These are phyloP conservation scores for Mastigias papua DNA, from an alignment of 30 jellyfish, hydroid and myxozoan genomes.

Conservation along the genomic window DNA sequence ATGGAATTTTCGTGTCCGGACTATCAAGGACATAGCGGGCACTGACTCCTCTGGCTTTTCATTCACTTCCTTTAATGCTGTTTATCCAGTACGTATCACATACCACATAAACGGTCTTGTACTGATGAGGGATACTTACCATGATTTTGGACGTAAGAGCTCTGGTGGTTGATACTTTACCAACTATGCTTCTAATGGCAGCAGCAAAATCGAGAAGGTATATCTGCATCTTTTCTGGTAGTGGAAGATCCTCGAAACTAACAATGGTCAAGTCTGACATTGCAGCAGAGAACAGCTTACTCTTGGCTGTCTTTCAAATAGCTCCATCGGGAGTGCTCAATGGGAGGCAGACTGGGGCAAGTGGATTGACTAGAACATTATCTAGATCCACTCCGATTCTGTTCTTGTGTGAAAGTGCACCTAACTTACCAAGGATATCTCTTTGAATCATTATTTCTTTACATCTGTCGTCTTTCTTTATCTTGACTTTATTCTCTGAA, in stretches of 20 bases:
- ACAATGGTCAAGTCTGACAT: too few species aligned
- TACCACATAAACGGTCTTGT: neutral
- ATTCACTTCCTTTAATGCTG: too few species aligned
- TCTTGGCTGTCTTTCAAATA: conserved; percentile 46
- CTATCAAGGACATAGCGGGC: too few species aligned
- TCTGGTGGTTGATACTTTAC: too few species aligned
- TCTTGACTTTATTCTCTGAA: neutral
- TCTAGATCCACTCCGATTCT: conserved; percentile 24
- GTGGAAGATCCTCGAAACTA: too few species aligned
- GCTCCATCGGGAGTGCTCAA: conserved; percentile 36
- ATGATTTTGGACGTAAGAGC: too few species aligned
- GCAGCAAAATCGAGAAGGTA: too few species aligned
- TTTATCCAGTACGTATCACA: too few species aligned
- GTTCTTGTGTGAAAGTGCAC: neutral
- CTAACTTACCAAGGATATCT: conserved; percentile 9
- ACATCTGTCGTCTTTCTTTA: neutral
- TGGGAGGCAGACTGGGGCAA: conserved; percentile 50
- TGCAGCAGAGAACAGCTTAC: conserved; percentile 49
- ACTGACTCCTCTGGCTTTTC: too few species aligned
- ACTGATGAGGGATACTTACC: neutral
- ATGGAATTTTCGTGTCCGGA: too few species aligned
- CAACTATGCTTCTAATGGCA: too few species aligned
- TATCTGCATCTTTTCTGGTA: too few species aligned
- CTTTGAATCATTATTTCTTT: conserved; percentile 33
- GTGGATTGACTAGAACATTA: conserved; percentile 28